Evolutionary conservation across 1,140 invertebrate genomes (phyloP), one percentile per base, ranked within the genome.

Genomic region (Platorchestia sp.): DNA sequence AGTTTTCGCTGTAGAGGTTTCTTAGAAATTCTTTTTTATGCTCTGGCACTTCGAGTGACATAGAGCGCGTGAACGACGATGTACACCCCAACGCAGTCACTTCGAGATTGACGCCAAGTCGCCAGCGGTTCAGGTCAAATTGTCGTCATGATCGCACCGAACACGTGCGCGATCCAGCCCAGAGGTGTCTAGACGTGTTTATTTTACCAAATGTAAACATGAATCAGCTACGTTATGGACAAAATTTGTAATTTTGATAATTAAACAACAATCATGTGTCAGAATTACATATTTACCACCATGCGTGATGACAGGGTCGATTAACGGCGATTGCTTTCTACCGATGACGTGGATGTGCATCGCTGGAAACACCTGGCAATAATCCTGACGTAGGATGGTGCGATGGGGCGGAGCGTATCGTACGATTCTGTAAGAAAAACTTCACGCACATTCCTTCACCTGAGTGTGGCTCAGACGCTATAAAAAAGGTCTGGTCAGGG

Each of bases 351-450:
- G 59, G 59, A 89, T 0, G n/a, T 89, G 87, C 87, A 89, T 42
- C 16, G n/a, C 87, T 89, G 10, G 87, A 5, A 41, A 89, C 87
- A 6, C 27, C 3, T 44, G 87, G 87, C 43, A 89, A 89, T 41
- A 14, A 89, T 43, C 41, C 6, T 93, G 91, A 93, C 91, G 91
- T 93, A 44, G 91, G 91, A 93, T 93, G 91, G 91, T 93, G 22
- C 91, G 91, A 93, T 93, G 7, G 91, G 91, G 91, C 43, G 91
- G 91, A 93, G 91, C 91, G n/a, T n/a, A 93, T 47, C 43, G 91
- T 44, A 45, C 43, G 91, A 93, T 14, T 6, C 22, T n/a, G 89
- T 43, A 44, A 93, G 45, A 45, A 93, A 93, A 14, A 19, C 5
- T n/a, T 87, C 86, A 0, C 43, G 91, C 5, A 93, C 5, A 89